phyloP scores from a whole-genome alignment of 2,113 vertebrate species.

The Lynx canadensis region DNA sequence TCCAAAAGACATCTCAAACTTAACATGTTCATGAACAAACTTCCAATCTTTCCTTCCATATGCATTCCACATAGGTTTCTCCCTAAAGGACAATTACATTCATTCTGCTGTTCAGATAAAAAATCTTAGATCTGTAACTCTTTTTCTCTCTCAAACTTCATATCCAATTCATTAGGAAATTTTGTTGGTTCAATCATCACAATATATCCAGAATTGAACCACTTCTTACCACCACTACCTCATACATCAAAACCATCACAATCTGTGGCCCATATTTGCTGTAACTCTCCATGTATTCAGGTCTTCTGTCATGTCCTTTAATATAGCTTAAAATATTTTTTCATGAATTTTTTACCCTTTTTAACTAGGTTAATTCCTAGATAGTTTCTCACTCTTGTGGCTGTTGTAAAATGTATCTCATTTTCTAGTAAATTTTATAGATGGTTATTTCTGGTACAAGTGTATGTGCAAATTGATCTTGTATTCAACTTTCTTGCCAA shows the following conservation, averaged over 20 bases:
- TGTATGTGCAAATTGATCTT: not conserved
- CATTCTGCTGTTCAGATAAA: not conserved
- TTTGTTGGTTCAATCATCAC: not conserved
- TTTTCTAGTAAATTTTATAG: slow-evolving; percentile 9
- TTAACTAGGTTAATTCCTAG: not conserved
- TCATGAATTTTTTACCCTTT: not conserved
- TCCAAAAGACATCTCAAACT: not conserved
- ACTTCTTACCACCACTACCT: not conserved
- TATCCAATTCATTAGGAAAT: not conserved
- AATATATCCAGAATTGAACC: not conserved
- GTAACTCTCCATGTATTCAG: not conserved
- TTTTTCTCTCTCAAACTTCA: not conserved
- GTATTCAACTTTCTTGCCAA: not conserved
- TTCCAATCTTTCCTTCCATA: not conserved
- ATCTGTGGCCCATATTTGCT: not conserved
- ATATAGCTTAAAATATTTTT: not conserved
- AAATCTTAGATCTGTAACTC: not conserved
- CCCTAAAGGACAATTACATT: not conserved
- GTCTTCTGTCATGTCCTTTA: not conserved
- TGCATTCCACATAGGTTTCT: not conserved
- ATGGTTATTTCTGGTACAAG: not conserved
- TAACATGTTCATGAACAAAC: not conserved
- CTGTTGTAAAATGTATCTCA: not conserved
- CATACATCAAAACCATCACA: not conserved
- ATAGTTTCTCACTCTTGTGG: not conserved